Base-by-base conservation (phyloP, 2,113 vertebrate species). In the Apodemus sylvaticus region DNA sequence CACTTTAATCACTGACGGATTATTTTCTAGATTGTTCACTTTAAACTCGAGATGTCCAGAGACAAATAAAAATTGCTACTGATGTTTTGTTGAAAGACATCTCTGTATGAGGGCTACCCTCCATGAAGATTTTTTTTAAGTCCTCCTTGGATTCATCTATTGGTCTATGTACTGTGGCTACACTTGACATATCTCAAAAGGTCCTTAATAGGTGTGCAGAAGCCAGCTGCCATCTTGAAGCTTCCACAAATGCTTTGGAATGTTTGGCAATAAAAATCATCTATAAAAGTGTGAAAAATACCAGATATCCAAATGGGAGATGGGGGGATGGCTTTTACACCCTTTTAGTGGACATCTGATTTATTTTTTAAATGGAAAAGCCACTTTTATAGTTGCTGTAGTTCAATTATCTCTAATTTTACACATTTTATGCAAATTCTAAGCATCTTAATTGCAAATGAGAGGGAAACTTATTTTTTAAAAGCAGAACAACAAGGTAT, bases 351-450 rank as follows among this genome's bases (percentile, higher is more conserved):
- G 98, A 98, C 98, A 98, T 98, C 98, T 98, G 98, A 99, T 98
- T 98, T 98, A 98, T 98, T 98, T 98, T 98, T 96, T 97, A 98
- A 98, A 98, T 79, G 97, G 95, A 97, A 97, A 97, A 98, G 97
- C 97, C 97, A 97, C 98, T 98, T 99, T 98, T 98, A 99, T 98
- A 99, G 98, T 97, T 97, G 98, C 98, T 98, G 98, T 98, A 98
- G 98, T 98, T 98, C 98, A 98, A 98, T 98, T 99, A 98, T 98
- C 98, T 98, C 98, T 98, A 98, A 99, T 98, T 99, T 99, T 98
- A 98, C 95, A 99, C 98, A 98, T 98, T 98, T 98, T 98, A 99
- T 98, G 98, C 98, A 98, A 98, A 98, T 98, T 97, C 83, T 45
- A 76, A 85, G 60, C 85, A 99, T 98, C 98, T 98, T 98, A 99